Conservation (phyloP, 2,888 invertebrate species). For the Campoletis raptor region DNA sequence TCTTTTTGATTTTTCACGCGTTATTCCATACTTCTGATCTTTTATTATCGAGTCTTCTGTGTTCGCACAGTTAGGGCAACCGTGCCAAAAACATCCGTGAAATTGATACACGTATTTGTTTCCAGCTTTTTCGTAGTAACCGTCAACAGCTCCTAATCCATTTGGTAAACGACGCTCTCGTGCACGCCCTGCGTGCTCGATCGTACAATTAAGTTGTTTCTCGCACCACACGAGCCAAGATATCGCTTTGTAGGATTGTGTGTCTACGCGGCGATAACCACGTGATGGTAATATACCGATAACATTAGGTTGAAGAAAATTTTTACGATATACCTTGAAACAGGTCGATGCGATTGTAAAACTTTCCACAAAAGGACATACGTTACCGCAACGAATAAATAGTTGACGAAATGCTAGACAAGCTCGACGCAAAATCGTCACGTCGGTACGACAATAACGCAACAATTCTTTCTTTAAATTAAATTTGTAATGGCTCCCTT, state of each 20-base stretch:
- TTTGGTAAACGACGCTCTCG: slow-evolving; percentile 24
- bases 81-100: slow-evolving; percentile 62
- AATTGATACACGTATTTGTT: slow-evolving; percentile 47
- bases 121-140: slow-evolving; percentile 29
- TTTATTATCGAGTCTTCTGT: too few species aligned
- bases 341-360: slow-evolving; percentile 54
- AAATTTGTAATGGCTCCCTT: neutral
- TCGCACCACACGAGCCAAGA: slow-evolving; percentile 48
- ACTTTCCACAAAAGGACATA: slow-evolving; percentile 75
- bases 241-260: slow-evolving; percentile 40
- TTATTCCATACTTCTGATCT: too few species aligned
- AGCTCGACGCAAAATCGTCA: neutral
- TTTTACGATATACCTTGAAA: slow-evolving; percentile 38
- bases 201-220: neutral
- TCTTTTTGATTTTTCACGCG: too few species aligned
- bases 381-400: slow-evolving; percentile 69
- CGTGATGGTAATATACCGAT: slow-evolving; percentile 47
- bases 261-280: slow-evolving; percentile 41
- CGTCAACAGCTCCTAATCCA: slow-evolving; percentile 32
- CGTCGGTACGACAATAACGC: neutral
- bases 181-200: slow-evolving; percentile 37
- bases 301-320: slow-evolving; percentile 32
- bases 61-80: slow-evolving; percentile 16
- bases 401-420: slow-evolving; percentile 52
- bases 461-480: slow-evolving; percentile 10